These are phyloP conservation scores for Trigoniulus corallinus DNA, from an alignment of 1,140 invertebrate genomes.

Conservation along the genomic window DNA sequence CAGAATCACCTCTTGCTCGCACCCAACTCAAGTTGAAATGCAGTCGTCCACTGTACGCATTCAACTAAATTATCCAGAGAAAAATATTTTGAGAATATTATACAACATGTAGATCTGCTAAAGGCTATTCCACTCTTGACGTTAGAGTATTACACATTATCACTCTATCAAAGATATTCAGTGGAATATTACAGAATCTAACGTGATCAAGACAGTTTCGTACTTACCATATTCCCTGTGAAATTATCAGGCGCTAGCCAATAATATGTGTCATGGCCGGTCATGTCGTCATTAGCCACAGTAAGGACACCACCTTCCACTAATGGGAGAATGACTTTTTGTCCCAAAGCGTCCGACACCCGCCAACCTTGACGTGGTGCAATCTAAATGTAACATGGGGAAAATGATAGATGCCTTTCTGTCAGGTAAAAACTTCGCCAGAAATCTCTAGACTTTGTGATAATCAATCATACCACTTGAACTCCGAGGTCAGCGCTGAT, in stretches of 20 bases:
- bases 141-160: no score
- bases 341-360: conserved; percentile 23
- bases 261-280: conserved; percentile 58
- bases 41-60: conserved; percentile 69
- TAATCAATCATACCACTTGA: conserved; percentile 34
- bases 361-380: conserved; percentile 19
- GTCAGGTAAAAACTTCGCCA: no score
- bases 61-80: conserved; percentile 24
- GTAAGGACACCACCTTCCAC: conserved; percentile 19
- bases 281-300: conserved; percentile 39
- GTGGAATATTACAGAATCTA: no score
- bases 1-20: conserved; percentile 69
- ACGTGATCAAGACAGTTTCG: neutral
- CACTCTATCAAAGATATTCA: no score
- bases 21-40: conserved; percentile 64
- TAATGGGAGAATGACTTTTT: conserved; percentile 16
- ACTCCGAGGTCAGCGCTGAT: conserved; percentile 35
- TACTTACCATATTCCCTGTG: conserved; percentile 29
- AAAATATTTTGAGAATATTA: conserved; percentile 2
- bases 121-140: no score
- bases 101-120: neutral
- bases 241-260: conserved; percentile 63
- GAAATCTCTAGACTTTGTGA: no score
- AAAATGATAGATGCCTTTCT: no score
- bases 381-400: no score